A percentile compares a stretch with the other conserved stretches of the same genome.
These are phyloP conservation scores for Danaus plexippus DNA, from an alignment of 1,140 invertebrate species.

Conservation along the genomic window DNA sequence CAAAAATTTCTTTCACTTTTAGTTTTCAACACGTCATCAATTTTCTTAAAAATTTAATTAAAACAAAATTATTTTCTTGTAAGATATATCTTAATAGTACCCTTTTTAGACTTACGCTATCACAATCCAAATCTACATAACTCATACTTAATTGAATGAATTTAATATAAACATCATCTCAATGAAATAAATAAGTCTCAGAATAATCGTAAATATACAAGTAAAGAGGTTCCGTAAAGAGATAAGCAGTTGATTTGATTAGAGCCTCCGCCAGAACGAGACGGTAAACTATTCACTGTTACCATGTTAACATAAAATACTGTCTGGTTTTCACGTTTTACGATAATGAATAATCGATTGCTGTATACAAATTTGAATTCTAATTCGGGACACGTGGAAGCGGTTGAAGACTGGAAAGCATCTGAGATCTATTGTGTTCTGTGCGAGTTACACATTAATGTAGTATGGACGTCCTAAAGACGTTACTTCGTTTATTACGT, in stretches of 20 bases:
- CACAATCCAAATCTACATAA: too few relatives aligned
- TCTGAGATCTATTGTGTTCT: background rate
- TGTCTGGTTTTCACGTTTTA: constrained; percentile 9
- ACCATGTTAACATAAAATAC: constrained; percentile 16
- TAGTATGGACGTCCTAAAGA: background rate
- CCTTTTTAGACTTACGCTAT: too few relatives aligned
- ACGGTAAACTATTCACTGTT: constrained; percentile 9
- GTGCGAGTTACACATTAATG: constrained; percentile 1
- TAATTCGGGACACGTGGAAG: constrained; percentile 6
- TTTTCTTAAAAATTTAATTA: too few relatives aligned
- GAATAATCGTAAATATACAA: background rate
- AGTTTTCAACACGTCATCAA: too few relatives aligned
- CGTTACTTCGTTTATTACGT: constrained; percentile 18
- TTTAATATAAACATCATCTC: too few relatives aligned
- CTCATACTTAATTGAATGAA: too few relatives aligned
- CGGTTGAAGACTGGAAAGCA: background rate
- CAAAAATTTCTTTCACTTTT: too few relatives aligned
- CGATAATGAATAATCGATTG: constrained; percentile 10
- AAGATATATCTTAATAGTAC: too few relatives aligned
- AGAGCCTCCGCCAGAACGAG: constrained; percentile 15
- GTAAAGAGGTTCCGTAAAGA: constrained; percentile 19
- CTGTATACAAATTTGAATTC: constrained; percentile 8
- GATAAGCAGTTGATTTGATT: constrained; percentile 26
- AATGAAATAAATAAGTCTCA: too few relatives aligned
- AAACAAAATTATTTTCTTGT: too few relatives aligned